phyloP scores from a whole-genome alignment of 2,113 vertebrate genomes.

The Nanorana parkeri region DNA sequence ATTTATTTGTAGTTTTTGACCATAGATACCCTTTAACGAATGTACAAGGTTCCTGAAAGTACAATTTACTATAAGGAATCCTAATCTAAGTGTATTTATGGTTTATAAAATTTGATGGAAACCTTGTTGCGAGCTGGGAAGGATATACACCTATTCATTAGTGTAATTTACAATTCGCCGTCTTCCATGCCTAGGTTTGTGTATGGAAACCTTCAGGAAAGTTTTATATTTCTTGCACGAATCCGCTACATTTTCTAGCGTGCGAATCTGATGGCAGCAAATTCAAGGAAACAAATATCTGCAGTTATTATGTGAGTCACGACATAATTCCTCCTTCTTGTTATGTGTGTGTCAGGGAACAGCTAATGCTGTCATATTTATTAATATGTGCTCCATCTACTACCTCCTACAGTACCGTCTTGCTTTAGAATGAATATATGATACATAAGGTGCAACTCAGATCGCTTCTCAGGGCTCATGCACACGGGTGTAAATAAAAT shows the following conservation, averaged over 20 bases:
- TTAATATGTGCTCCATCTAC: slow-evolving; percentile 7
- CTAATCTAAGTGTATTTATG: not conserved
- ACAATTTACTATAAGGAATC: not conserved
- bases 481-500: too few species aligned
- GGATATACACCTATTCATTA: not conserved
- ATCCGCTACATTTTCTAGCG: not conserved
- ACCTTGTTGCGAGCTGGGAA: not conserved
- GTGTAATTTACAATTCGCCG: not conserved
- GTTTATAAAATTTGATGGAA: not conserved
- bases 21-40: too few species aligned
- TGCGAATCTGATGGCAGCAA: not conserved
- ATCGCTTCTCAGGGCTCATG: too few species aligned
- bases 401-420: not conserved
- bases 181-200: not conserved
- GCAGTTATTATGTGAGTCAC: slow-evolving; percentile 11
- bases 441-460: too few species aligned
- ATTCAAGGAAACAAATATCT: not conserved
- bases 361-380: slow-evolving; percentile 21
- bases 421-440: not conserved
- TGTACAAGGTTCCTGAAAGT: too few species aligned
- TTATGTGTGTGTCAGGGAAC: slow-evolving; percentile 1
- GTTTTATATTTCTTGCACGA: not conserved
- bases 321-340: not conserved
- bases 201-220: not conserved
- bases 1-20: too few species aligned